Conservation (phyloP, 2,113 vertebrate genomes). For the Romanogobio albipinnatus region DNA sequence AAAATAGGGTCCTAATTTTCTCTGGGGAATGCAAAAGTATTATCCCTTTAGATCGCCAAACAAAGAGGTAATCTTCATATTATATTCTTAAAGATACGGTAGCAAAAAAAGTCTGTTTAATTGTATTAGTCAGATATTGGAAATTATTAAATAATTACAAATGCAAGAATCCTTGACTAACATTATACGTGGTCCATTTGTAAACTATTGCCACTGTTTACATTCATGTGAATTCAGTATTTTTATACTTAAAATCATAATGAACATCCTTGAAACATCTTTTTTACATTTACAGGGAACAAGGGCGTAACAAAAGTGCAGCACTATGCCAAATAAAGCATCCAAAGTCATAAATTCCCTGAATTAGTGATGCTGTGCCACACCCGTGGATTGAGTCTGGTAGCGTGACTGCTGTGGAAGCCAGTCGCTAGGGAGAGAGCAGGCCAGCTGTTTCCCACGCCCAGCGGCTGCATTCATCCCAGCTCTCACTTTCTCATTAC, state of each 20-base stretch:
- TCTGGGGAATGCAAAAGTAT: too few relatives aligned
- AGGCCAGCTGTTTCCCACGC: slow-evolving; percentile 48
- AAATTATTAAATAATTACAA: too few relatives aligned
- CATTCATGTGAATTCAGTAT: too few relatives aligned
- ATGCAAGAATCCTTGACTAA: too few relatives aligned
- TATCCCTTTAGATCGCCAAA: too few relatives aligned
- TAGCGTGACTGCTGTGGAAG: slow-evolving; percentile 5
- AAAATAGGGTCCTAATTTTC: too few relatives aligned
- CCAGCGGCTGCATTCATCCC: slow-evolving; percentile 39
- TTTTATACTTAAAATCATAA: not conserved
- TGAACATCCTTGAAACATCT: not conserved
- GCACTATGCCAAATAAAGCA: slow-evolving; percentile 25
- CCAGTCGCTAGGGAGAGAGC: slow-evolving; percentile 28
- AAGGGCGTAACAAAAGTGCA: not conserved
- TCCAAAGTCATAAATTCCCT: slow-evolving; percentile 25
- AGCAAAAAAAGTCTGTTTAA: too few relatives aligned
- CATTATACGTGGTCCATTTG: too few relatives aligned
- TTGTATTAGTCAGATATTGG: too few relatives aligned
- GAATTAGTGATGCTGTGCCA: slow-evolving; percentile 17
- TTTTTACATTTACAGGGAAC: not conserved
- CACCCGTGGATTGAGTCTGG: slow-evolving; percentile 17
- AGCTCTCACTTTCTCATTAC: slow-evolving; percentile 32
- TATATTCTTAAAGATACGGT: too few relatives aligned
- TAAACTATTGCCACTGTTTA: too few relatives aligned
- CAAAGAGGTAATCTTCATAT: too few relatives aligned